Conservation (phyloP, 2,888 invertebrate genomes). For the Dasypolia templi region DNA sequence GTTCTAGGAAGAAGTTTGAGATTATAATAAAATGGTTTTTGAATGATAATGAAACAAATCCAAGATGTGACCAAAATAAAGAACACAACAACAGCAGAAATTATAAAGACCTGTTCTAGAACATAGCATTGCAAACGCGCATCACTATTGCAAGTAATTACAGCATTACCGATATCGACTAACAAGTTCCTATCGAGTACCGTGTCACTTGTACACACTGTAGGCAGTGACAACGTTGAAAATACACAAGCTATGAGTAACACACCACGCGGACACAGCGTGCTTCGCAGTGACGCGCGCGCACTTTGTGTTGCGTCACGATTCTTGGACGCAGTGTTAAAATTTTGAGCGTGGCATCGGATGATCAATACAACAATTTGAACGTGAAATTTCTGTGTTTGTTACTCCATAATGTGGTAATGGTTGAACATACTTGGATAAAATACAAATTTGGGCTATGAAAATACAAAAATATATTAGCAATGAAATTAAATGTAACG, state of each 20-base stretch:
- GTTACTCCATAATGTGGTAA: neutral
- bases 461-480: neutral
- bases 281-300: conserved; percentile 47
- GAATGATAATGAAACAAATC: neutral
- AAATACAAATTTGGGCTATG: no score
- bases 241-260: conserved; percentile 53
- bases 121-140: conserved; percentile 13
- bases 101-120: conserved; percentile 41
- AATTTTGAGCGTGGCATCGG: conserved; percentile 19
- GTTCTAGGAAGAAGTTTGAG: neutral
- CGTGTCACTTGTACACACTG: conserved; percentile 29
- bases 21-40: neutral
- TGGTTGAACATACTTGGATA: neutral
- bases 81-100: neutral
- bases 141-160: conserved; percentile 36
- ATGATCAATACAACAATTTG: conserved; percentile 19
- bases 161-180: conserved; percentile 36
- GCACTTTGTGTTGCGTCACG: conserved; percentile 51
- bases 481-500: neutral
- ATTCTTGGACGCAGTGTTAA: conserved; percentile 21
- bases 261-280: conserved; percentile 37
- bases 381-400: conserved; percentile 1
- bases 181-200: conserved; percentile 14
- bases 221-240: conserved; percentile 41
- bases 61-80: neutral